Evolutionary conservation across 2,888 invertebrate species (phyloP).

Genomic region (Pammene fasciana): DNA sequence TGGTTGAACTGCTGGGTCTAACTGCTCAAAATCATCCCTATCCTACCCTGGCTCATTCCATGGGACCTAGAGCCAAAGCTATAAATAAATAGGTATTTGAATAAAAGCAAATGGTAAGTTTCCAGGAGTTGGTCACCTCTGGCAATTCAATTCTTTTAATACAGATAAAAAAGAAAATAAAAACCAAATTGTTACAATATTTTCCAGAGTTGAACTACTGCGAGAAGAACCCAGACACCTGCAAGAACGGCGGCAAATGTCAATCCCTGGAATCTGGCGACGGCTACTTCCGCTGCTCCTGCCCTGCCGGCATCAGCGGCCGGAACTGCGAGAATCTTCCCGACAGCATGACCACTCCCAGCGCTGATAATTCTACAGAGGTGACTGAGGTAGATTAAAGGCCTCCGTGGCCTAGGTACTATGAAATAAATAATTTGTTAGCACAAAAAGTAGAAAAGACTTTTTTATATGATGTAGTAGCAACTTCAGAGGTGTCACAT

Average conservation of each 20-base stretch:
- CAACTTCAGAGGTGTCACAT: too few species aligned
- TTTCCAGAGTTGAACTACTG: conserved; percentile 91
- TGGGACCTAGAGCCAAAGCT: conserved; percentile 68
- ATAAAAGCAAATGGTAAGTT: too few species aligned
- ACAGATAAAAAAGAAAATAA: too few species aligned
- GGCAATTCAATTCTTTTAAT: too few species aligned
- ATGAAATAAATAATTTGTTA: too few species aligned
- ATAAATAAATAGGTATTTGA: too few species aligned
- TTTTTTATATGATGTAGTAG: too few species aligned
- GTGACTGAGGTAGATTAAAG: too few species aligned
- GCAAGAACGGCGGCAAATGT: conserved; percentile 92
- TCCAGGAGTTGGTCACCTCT: too few species aligned
- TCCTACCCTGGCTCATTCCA: not conserved
- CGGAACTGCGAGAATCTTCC: conserved; percentile 87
- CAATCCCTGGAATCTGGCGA: conserved; percentile 90
- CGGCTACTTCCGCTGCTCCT: conserved; percentile 89
- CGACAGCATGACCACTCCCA: conserved; percentile 57
- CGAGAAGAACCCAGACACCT: conserved; percentile 88
- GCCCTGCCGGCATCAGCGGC: conserved; percentile 89
- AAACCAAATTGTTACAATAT: too few species aligned
- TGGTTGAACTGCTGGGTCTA: not conserved
- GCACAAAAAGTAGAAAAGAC: too few species aligned
- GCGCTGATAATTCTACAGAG: conserved; percentile 50
- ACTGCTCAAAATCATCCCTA: not conserved
- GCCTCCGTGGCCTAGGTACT: too few species aligned